Base-by-base conservation (phyloP, 2,113 vertebrate genomes). In the Tetrax tetrax region DNA sequence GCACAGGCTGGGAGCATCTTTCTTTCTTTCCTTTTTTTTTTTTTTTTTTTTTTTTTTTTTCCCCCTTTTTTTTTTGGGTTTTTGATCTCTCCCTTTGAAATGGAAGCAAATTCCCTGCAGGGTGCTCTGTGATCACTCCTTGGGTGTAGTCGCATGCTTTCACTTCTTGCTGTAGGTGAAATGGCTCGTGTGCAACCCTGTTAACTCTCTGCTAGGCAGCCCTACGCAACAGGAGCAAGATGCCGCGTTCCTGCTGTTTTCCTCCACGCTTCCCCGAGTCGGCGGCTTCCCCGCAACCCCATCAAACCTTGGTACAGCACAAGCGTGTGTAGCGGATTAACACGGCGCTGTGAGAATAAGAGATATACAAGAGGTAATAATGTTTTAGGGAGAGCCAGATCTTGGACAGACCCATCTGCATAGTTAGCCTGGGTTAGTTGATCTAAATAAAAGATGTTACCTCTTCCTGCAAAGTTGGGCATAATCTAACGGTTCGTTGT, bases 31-130 rank as follows among this genome's bases (percentile, higher is more conserved):
- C 14, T 61, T 48, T 28, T 35, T 38, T 43, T 12, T 83, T 35
- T 16, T 78, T 20, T 21, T 35, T 33, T 61, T 7, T 10, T 10
- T 6, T 43, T 25, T 56, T 24, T 77, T 33, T 19, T 83, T 14
- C 22, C 9, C 18, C 28, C 29, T 1, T 12, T 24, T 38, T 76
- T 57, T 66, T 93, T 59, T 87, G 83, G 75, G 89, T 93, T 97
- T 97, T 97, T 97, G 94, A 97, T 97, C 90, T 98, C 79, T 93
- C 10, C 79, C 87, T 97, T 97, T 96, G 95, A 97, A 97, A 96
- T 88, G 86, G 90, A 96, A 95, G 91, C 89, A 93, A 93, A 95
- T 93, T 96, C 96, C 88, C 90, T 97, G 87, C 91, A 95, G 95
- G 92, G 95, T 89, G 80, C 83, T 97, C 86, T 95, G 93, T 91